Conservation (phyloP, 2,113 vertebrate genomes). For the Gobiocypris rarus region DNA sequence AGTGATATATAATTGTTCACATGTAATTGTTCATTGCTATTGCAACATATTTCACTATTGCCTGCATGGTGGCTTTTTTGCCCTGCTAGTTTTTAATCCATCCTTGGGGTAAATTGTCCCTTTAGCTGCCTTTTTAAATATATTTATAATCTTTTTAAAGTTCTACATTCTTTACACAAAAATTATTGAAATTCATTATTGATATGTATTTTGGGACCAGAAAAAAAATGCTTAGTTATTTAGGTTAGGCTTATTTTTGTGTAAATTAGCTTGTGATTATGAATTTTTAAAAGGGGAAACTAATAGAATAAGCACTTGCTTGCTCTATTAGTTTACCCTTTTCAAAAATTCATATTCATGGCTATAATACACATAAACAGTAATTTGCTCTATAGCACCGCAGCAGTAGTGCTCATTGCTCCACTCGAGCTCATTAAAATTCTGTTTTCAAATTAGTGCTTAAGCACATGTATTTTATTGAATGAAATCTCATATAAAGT, state of each 20-base stretch:
- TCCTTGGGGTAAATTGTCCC: neutral
- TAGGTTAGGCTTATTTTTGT: too few species aligned
- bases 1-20: too few species aligned
- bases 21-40: too few species aligned
- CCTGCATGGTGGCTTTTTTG: neutral
- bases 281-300: too few species aligned
- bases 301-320: neutral
- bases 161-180: neutral
- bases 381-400: neutral
- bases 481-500: conserved; percentile 22
- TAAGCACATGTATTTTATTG: neutral
- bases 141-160: neutral
- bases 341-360: neutral
- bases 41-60: neutral
- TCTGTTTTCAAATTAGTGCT: conserved; percentile 15
- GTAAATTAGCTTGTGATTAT: too few species aligned
- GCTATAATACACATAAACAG: neutral
- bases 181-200: neutral
- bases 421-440: conserved; percentile 11
- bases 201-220: neutral
- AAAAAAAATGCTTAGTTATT: neutral
- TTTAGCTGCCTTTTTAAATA: neutral
- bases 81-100: too few species aligned
- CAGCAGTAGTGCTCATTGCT: neutral
- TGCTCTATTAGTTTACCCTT: neutral